Conservation (phyloP, 2,888 invertebrate species). For the Crematogaster levior region DNA sequence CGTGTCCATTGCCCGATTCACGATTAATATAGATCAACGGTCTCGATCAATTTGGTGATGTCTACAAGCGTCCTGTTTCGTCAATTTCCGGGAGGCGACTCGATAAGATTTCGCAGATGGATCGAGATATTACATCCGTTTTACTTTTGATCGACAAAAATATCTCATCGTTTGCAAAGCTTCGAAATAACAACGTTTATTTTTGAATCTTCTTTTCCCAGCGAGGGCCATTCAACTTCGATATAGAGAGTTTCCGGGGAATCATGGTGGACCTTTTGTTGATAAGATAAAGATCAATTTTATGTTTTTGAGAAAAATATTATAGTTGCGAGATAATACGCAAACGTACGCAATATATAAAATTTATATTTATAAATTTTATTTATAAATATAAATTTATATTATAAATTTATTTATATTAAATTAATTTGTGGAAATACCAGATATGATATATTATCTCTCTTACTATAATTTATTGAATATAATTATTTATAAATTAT, state of each 20-base stretch:
- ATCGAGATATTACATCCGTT: conserved; percentile 57
- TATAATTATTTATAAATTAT: too few relatives aligned
- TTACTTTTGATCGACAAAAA: conserved; percentile 49
- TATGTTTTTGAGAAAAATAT: not conserved
- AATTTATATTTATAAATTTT: conserved; percentile 15
- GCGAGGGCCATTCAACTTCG: not conserved
- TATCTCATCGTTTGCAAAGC: conserved; percentile 35
- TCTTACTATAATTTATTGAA: not conserved
- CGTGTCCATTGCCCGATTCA: conserved; percentile 48
- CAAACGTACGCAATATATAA: not conserved
- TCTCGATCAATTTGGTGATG: conserved; percentile 46
- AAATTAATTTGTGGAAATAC: not conserved
- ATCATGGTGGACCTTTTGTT: not conserved
- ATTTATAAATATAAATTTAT: not conserved
- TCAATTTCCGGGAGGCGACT: conserved; percentile 69
- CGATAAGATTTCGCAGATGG: conserved; percentile 77
- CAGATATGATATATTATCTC: not conserved
- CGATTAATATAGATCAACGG: conserved; percentile 56
- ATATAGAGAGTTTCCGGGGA: not conserved
- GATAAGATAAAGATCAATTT: not conserved
- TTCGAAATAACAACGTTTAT: conserved; percentile 36
- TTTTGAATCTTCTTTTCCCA: conserved; percentile 3
- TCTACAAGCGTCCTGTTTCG: conserved; percentile 52
- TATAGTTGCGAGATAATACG: not conserved
- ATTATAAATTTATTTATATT: too few relatives aligned